Evolutionary conservation across 2,888 invertebrate genomes (phyloP), one percentile per base, ranked within the genome.

Genomic region (Ectropis crepuscularia): DNA sequence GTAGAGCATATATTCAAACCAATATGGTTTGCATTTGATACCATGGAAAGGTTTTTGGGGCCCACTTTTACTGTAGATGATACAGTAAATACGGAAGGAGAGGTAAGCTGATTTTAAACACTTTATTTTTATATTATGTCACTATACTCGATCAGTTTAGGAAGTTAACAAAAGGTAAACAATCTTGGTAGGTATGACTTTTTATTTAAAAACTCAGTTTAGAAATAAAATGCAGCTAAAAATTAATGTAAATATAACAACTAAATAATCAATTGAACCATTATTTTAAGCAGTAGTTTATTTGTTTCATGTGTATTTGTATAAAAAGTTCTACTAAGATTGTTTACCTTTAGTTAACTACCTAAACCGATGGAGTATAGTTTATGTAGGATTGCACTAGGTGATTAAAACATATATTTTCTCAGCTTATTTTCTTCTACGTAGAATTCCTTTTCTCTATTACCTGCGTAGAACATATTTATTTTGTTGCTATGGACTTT

Each of bases 1-100:
- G 50, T n/a, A 37, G 63, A 63, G n/a, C 57, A 63, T 28, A 46
- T 63, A 45, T 63, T 51, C 48, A 50, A 63, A 46, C 63, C 63
- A 51, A 53, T 63, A 53, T 63, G 63, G 57, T 63, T 63, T 57
- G 57, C 63, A 10, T 63, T 57, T 57, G 63, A 63, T 28, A 43
- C 51, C 11, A 63, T 63, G 63, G 57, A 63, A 42, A 57, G 57
- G 16, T 63, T 57, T 57, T 53, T 57, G 42, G 51, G 63, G 12
- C 43, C 63, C 38, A 45, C 47, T 11, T 63, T 51, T 57, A 53
- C 16, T 46, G 63, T 57, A 47, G 63, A 63, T 45, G 63, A 61
- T 16, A 59, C 59, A 28, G 39, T 59, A 28, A 51, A 59, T 28
- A 59, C 59, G 42, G 59, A 59, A 48, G 37, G 36, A 47, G 38